A percentile compares a stretch with the other conserved stretches of the same genome.
Evolutionary conservation across 2,888 invertebrate genomes (phyloP).

Genomic region (Drosophila subquinaria): DNA sequence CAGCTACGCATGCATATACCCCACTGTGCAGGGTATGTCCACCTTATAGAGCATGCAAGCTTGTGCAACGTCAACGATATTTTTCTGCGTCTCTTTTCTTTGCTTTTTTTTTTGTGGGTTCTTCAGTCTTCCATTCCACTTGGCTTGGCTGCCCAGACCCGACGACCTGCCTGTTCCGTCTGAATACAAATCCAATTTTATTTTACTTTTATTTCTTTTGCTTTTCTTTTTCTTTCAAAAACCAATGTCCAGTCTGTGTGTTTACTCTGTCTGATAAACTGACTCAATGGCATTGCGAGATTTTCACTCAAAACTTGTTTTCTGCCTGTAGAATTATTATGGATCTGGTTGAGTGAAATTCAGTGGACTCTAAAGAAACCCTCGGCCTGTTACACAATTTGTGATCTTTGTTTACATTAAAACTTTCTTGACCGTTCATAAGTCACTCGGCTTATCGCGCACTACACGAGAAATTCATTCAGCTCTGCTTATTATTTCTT

Average conservation of each 20-base stretch:
- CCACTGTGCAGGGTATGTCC: constrained; percentile 24
- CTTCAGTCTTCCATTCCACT: constrained; percentile 22
- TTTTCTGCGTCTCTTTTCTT: constrained; percentile 17
- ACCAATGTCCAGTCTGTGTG: constrained; percentile 35
- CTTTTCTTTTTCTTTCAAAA: constrained; percentile 23
- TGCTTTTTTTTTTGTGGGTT: constrained; percentile 1
- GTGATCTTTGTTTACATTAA: constrained; percentile 59
- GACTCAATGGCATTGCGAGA: constrained; percentile 36
- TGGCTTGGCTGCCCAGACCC: constrained; percentile 13
- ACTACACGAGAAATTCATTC: constrained; percentile 31
- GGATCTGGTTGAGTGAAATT: constrained; percentile 27
- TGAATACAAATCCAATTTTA: constrained; percentile 23
- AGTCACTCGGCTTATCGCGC: constrained; percentile 25
- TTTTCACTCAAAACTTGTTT: constrained; percentile 61
- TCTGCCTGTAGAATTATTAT: constrained; percentile 15
- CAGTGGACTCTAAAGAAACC: neutral
- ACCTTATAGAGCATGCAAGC: constrained; percentile 21
- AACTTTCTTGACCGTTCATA: constrained; percentile 40
- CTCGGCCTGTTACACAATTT: constrained; percentile 64
- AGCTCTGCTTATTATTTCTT: constrained; percentile 18
- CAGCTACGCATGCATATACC: constrained; percentile 18
- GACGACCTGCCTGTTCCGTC: constrained; percentile 11
- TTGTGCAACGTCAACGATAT: constrained; percentile 36
- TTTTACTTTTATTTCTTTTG: constrained; percentile 3
- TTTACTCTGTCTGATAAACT: constrained; percentile 23